A percentile compares a stretch with the other conserved stretches of the same genome.
These are phyloP conservation scores for Takifugu ocellatus DNA, from an alignment of 2,797 vertebrate genomes.

Conservation along the genomic window DNA sequence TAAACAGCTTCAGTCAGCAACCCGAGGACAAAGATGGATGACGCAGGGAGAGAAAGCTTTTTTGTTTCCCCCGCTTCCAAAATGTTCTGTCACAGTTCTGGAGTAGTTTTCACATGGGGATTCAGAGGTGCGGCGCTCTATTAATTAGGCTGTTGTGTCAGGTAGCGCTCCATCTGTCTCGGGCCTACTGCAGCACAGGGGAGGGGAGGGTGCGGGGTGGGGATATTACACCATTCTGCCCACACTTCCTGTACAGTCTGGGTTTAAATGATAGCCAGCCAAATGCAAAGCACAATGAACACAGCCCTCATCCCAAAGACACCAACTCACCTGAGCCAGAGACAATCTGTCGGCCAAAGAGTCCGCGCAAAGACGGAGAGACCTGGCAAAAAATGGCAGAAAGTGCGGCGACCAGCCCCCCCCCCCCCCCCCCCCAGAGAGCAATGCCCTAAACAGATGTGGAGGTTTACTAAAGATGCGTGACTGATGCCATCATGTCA, in stretches of 20 bases:
- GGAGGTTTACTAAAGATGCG: too few species aligned
- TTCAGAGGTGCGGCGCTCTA: slow-evolving; percentile 58
- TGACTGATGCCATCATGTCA: too few species aligned
- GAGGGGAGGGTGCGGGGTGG: slow-evolving; percentile 15
- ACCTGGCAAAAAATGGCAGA: too few species aligned
- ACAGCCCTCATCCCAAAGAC: slow-evolving; percentile 28
- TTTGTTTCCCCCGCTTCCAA: slow-evolving; percentile 27
- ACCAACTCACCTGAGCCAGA: neutral
- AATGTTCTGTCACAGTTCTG: slow-evolving; percentile 42
- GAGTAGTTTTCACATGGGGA: slow-evolving; percentile 56
- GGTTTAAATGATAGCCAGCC: slow-evolving; percentile 37
- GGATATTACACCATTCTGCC: slow-evolving; percentile 14
- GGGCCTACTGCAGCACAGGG: slow-evolving; percentile 45
- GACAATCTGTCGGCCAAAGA: too few species aligned
- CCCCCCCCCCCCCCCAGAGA: too few species aligned
- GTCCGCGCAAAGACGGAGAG: too few species aligned
- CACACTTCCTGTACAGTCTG: slow-evolving; percentile 35
- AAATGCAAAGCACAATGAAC: slow-evolving; percentile 17
- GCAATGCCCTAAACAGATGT: too few species aligned
- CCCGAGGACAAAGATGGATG: slow-evolving; percentile 43
- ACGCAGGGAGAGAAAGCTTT: slow-evolving; percentile 47
- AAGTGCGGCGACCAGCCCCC: too few species aligned
- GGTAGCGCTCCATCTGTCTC: slow-evolving; percentile 63
- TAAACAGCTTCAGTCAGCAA: slow-evolving; percentile 15
- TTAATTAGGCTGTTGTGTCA: slow-evolving; percentile 73